Evolutionary conservation across 2,888 invertebrate species (phyloP).

Genomic region (Ephialtes manifestator): DNA sequence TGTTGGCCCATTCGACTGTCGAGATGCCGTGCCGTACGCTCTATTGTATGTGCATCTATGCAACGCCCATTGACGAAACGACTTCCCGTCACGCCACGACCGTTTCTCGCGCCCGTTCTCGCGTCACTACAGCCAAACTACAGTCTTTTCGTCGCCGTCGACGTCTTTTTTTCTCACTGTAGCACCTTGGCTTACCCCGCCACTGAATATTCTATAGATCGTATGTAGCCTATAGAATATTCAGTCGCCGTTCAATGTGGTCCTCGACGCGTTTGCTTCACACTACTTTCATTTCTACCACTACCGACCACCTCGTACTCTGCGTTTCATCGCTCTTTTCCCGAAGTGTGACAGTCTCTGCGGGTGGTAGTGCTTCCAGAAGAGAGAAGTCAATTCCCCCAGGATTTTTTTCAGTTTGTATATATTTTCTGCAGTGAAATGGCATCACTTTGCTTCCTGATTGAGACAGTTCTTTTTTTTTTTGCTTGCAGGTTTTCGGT

Average conservation of each 20-base stretch:
- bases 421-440: not conserved
- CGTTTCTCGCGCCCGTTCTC: constrained; percentile 65
- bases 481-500: not conserved
- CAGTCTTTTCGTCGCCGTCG: constrained; percentile 3
- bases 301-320: constrained; percentile 20
- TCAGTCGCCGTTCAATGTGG: constrained; percentile 9
- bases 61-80: constrained; percentile 77
- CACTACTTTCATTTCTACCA: constrained; percentile 47
- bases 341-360: not conserved
- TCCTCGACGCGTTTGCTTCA: constrained; percentile 44
- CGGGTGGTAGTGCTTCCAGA: constrained; percentile 42
- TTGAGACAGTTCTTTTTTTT: not conserved
- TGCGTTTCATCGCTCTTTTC: constrained; percentile 46
- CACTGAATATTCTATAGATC: not conserved
- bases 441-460: not conserved
- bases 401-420: not conserved
- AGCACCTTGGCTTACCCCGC: constrained; percentile 12
- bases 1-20: constrained; percentile 32
- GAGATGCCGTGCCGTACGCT: constrained; percentile 37
- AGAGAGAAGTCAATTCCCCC: constrained; percentile 27
- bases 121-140: constrained; percentile 22
- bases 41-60: constrained; percentile 59
- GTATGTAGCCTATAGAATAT: no score
- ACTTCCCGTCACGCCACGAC: constrained; percentile 81
- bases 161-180: constrained; percentile 5